Conservation (phyloP, 64 coral and sea anemone species). For the Platygyra sinensis region DNA sequence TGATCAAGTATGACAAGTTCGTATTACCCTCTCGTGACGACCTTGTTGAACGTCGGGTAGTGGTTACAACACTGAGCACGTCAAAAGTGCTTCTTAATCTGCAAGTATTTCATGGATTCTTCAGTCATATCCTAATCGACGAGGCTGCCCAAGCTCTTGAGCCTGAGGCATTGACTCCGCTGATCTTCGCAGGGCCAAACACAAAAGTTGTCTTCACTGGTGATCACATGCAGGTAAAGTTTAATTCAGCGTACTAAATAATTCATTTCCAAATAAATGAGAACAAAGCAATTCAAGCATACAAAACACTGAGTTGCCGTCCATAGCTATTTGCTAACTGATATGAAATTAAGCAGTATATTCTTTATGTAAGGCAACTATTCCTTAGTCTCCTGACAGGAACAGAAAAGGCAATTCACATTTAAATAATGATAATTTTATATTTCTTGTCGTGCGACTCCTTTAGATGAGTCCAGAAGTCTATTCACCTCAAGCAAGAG, state of each 20-base stretch:
- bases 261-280: too few relatives aligned
- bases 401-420: too few relatives aligned
- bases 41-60: slow-evolving; percentile 62
- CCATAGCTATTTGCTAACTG: too few relatives aligned
- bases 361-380: too few relatives aligned
- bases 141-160: slow-evolving; percentile 93
- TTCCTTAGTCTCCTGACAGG: too few relatives aligned
- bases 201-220: slow-evolving; percentile 90
- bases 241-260: not conserved
- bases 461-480: slow-evolving; percentile 44
- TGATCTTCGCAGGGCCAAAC: slow-evolving; percentile 73
- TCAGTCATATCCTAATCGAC: slow-evolving; percentile 90
- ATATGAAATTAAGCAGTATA: too few relatives aligned
- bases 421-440: not conserved
- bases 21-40: slow-evolving; percentile 62
- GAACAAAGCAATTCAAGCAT: too few relatives aligned
- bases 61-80: slow-evolving; percentile 76
- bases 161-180: slow-evolving; percentile 78
- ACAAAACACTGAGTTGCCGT: too few relatives aligned
- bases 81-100: slow-evolving; percentile 74
- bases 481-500: slow-evolving; percentile 19
- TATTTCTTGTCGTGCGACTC: not conserved
- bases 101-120: slow-evolving; percentile 72
- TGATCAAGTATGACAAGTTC: slow-evolving; percentile 47
- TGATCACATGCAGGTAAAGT: slow-evolving; percentile 92